Conservation (phyloP, 2,113 vertebrate genomes). For the Thomomys bottae region DNA sequence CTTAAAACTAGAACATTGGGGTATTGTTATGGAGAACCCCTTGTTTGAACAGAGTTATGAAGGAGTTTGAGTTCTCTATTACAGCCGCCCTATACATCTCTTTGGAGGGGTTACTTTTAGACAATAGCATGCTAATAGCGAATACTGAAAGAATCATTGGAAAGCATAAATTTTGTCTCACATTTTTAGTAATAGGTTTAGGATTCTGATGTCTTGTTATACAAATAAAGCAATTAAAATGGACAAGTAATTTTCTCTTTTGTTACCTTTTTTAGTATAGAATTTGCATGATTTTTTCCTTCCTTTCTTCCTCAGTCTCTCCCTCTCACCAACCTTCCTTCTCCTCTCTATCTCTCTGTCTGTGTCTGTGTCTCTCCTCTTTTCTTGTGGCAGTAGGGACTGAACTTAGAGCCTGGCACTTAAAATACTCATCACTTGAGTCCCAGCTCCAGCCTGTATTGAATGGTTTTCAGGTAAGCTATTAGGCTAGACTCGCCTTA, state of each 20-base stretch:
- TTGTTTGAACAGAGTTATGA: background rate
- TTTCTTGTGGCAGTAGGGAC: too few species aligned
- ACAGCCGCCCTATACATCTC: background rate
- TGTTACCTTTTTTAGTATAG: background rate
- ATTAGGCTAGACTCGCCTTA: too few species aligned
- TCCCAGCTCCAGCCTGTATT: too few species aligned
- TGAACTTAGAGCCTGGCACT: too few species aligned
- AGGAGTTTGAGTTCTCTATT: background rate
- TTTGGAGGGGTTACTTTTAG: background rate
- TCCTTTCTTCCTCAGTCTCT: too few species aligned
- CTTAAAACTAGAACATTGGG: background rate
- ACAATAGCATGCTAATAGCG: background rate
- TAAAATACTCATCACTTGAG: too few species aligned
- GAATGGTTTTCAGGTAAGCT: too few species aligned
- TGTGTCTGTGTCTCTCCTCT: too few species aligned
- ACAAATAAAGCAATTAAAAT: slow-evolving; percentile 7
- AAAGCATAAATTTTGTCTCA: slow-evolving; percentile 1
- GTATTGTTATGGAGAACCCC: background rate
- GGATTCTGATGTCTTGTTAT: background rate
- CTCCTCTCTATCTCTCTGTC: too few species aligned
- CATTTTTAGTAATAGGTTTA: background rate
- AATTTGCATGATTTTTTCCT: background rate
- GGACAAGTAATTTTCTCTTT: background rate
- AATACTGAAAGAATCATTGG: background rate
- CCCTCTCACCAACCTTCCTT: too few species aligned